Evolutionary conservation across 2,888 invertebrate species (phyloP).

Genomic region (Trissonchulus latispiculum): DNA sequence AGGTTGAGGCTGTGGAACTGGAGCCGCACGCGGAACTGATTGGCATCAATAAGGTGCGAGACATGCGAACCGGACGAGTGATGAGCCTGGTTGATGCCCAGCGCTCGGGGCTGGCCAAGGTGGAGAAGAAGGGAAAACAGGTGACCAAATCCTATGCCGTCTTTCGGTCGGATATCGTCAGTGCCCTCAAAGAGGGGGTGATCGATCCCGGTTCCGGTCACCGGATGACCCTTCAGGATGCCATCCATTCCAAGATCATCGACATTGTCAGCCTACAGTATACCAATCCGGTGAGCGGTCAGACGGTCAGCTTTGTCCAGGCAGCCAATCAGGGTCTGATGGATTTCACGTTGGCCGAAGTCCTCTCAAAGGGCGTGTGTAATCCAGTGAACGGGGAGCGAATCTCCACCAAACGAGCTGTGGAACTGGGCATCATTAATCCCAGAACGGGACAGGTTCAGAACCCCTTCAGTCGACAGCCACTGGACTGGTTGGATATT

Average conservation of each 20-base stretch:
- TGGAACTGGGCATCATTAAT: conserved; percentile 72
- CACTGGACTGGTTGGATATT: conserved; percentile 40
- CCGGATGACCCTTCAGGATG: conserved; percentile 70
- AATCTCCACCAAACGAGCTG: conserved; percentile 48
- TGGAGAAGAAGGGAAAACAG: conserved; percentile 44
- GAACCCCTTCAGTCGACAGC: conserved; percentile 62
- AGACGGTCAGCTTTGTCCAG: conserved; percentile 31
- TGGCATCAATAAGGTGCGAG: conserved; percentile 41
- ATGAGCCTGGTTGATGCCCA: conserved; percentile 44
- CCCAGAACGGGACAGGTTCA: conserved; percentile 68
- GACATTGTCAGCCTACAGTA: conserved; percentile 49
- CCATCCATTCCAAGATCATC: conserved; percentile 66
- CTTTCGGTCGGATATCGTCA: conserved; percentile 41
- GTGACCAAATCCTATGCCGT: conserved; percentile 40
- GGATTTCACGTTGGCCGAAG: conserved; percentile 42
- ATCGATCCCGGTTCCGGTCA: conserved; percentile 62
- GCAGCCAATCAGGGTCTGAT: conserved; percentile 43
- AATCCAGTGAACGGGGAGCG: conserved; percentile 40
- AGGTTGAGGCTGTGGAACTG: conserved; percentile 42
- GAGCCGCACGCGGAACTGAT: conserved; percentile 44
- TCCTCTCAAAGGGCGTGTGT: conserved; percentile 38
- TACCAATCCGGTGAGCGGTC: conserved; percentile 34
- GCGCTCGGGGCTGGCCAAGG: conserved; percentile 40
- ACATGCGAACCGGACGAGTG: conserved; percentile 38
- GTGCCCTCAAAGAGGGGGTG: conserved; percentile 63